A percentile compares a stretch with the other conserved stretches of the same genome.
Evolutionary conservation across 2,888 invertebrate genomes (phyloP).

Genomic region (Mesorhabditis sp.): DNA sequence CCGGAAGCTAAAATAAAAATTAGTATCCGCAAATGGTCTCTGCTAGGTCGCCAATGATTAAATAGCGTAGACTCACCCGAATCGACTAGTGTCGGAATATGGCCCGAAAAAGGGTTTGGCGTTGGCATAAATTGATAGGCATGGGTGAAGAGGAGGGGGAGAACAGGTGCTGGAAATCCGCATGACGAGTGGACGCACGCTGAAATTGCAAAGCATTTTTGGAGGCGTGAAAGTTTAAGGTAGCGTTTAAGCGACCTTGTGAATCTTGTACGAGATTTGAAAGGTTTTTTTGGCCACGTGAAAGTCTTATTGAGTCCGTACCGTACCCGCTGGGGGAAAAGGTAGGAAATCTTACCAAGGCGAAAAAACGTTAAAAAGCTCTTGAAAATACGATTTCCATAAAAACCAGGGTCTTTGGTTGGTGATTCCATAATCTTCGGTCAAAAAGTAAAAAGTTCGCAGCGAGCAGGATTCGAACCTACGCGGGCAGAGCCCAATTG

Average conservation of each 20-base stretch:
- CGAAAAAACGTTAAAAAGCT: too few species aligned
- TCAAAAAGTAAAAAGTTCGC: slow-evolving; percentile 16
- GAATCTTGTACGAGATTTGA: too few species aligned
- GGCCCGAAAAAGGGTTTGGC: slow-evolving; percentile 13
- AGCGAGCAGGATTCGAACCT: slow-evolving; percentile 42
- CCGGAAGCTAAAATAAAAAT: slow-evolving; percentile 24
- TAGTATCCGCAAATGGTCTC: neutral
- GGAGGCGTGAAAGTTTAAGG: neutral
- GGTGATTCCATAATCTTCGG: too few species aligned
- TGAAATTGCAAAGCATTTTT: slow-evolving; percentile 5
- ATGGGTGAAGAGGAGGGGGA: slow-evolving; percentile 16
- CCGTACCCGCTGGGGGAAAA: too few species aligned
- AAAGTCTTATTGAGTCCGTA: too few species aligned
- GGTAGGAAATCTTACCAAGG: too few species aligned
- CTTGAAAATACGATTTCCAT: too few species aligned
- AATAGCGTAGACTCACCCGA: neutral
- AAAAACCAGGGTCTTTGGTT: too few species aligned
- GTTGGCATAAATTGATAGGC: slow-evolving; percentile 12
- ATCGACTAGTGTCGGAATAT: neutral
- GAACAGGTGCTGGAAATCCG: slow-evolving; percentile 10
- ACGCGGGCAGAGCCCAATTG: slow-evolving; percentile 40
- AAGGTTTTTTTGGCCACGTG: too few species aligned
- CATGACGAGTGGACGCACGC: slow-evolving; percentile 13
- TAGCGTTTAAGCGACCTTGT: too few species aligned
- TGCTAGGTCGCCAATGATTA: neutral